phyloP scores from a whole-genome alignment of 2,797 vertebrate genomes.

The Bufotes viridis region DNA sequence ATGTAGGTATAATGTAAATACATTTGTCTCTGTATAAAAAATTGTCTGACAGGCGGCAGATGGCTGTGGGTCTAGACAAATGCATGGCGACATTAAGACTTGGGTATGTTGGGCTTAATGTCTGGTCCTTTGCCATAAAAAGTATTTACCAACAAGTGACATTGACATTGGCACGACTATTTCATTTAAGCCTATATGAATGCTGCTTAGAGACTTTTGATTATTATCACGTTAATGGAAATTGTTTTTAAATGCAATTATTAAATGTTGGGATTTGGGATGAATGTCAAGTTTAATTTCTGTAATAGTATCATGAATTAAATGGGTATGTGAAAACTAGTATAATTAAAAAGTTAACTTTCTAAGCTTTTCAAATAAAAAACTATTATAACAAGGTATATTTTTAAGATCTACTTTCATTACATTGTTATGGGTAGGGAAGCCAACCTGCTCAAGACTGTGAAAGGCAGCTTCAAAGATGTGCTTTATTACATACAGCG shows the following conservation, averaged over 20 bases:
- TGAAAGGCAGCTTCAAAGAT: background rate
- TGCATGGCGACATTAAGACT: conserved; percentile 24
- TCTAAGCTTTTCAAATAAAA: background rate
- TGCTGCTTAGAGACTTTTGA: background rate
- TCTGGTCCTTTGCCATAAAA: conserved; percentile 21
- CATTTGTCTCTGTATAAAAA: background rate
- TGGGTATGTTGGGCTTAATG: background rate
- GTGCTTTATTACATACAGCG: too few species aligned
- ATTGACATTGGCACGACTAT: conserved; percentile 40
- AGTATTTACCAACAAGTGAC: conserved; percentile 40
- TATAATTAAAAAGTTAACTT: background rate
- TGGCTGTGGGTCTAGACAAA: conserved; percentile 30
- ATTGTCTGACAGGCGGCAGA: conserved; percentile 6
- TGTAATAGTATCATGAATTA: background rate
- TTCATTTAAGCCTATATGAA: conserved; percentile 20
- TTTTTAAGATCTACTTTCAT: background rate
- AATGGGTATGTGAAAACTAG: background rate
- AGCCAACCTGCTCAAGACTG: background rate
- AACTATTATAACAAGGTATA: background rate
- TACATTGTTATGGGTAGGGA: background rate
- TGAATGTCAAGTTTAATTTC: background rate
- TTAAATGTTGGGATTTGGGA: background rate
- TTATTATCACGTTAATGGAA: background rate
- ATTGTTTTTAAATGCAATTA: background rate
- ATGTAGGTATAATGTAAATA: conserved; percentile 37